Conservation (phyloP, 92 coral and sea anemone species). For the Chrysogorgia sp. region DNA sequence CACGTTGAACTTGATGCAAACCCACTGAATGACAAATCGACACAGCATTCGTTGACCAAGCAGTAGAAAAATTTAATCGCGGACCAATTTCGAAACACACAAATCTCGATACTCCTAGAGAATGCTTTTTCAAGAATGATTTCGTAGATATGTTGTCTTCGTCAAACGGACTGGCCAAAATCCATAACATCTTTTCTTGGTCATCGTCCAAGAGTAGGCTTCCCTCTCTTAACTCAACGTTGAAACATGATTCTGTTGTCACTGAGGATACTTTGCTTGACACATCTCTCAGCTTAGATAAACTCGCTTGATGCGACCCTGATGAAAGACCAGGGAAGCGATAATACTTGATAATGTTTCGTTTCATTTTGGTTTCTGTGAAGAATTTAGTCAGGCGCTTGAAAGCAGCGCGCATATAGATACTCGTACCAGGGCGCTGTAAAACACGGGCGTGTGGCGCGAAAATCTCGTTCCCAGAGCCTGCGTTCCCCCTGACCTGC, state of each 20-base stretch:
- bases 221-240: conserved; percentile 67
- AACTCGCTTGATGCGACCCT: conserved; percentile 71
- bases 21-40: conserved; percentile 91
- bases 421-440: too few relatives aligned
- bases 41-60: conserved; percentile 96
- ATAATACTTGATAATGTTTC: conserved; percentile 64
- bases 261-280: conserved; percentile 62
- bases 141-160: conserved; percentile 61
- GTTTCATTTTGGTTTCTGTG: conserved; percentile 65
- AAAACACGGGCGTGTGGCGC: too few relatives aligned
- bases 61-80: conserved; percentile 94
- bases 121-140: conserved; percentile 57
- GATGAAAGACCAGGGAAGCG: conserved; percentile 87
- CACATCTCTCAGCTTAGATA: conserved; percentile 60
- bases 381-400: too few relatives aligned
- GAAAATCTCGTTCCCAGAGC: too few relatives aligned
- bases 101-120: conserved; percentile 22
- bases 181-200: conserved; percentile 63
- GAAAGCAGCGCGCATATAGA: too few relatives aligned
- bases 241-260: conserved; percentile 79
- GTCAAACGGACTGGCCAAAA: conserved; percentile 77
- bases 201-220: conserved; percentile 56
- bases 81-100: conserved; percentile 85
- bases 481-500: too few relatives aligned
- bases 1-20: conserved; percentile 70